Evolutionary conservation across 2,888 invertebrate genomes (phyloP).

Genomic region (Drosophila diplacantha): DNA sequence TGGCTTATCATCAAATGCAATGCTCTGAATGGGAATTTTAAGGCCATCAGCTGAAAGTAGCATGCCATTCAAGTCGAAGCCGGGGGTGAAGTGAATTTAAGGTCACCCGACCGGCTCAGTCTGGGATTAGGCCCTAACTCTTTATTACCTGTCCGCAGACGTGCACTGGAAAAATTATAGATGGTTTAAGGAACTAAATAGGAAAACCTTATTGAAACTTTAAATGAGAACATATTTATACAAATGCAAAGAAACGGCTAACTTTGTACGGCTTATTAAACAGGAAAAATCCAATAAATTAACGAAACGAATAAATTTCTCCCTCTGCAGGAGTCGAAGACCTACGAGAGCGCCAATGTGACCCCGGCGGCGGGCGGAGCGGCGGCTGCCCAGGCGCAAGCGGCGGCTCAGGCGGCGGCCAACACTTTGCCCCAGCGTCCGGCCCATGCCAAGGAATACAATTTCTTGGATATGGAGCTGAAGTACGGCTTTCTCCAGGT

Average conservation of each 20-base stretch:
- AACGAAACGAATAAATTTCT: neutral
- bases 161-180: conserved; percentile 4
- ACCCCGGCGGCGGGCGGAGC: conserved; percentile 38
- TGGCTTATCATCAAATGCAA: conserved; percentile 36
- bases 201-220: neutral
- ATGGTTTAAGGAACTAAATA: no score
- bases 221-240: no score
- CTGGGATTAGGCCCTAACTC: conserved; percentile 33
- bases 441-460: conserved; percentile 87
- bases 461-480: conserved; percentile 93
- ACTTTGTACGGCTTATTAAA: neutral
- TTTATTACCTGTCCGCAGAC: conserved; percentile 30
- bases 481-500: conserved; percentile 97
- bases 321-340: conserved; percentile 73
- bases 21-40: conserved; percentile 37
- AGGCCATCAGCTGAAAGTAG: conserved; percentile 22
- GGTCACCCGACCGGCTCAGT: conserved; percentile 23
- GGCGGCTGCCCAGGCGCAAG: conserved; percentile 71
- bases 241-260: no score
- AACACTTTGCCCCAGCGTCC: conserved; percentile 79
- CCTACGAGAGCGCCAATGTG: conserved; percentile 76
- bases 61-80: conserved; percentile 14
- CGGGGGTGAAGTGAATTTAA: conserved; percentile 14
- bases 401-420: conserved; percentile 77
- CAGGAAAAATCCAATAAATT: neutral